Conservation (phyloP, 2,113 vertebrate species). For the Equus quagga region DNA sequence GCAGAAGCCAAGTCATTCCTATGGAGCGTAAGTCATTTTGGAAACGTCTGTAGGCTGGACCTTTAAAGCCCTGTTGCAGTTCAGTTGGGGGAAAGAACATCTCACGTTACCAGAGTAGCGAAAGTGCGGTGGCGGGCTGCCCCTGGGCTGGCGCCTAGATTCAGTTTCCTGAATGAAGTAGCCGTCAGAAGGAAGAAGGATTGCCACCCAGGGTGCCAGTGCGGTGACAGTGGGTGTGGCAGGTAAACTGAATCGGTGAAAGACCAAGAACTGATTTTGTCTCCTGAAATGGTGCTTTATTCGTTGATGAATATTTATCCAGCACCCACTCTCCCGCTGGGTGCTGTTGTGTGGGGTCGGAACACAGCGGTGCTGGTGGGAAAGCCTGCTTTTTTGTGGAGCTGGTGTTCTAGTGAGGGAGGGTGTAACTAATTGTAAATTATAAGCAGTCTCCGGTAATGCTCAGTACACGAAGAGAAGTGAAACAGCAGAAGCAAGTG, state of each 20-base stretch:
- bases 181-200: not conserved
- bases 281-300: conserved; percentile 26
- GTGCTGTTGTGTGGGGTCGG: not conserved
- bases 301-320: conserved; percentile 5
- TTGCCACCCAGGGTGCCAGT: not conserved
- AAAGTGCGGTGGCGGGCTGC: not conserved
- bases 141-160: not conserved
- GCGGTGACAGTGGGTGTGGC: not conserved
- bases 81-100: not conserved
- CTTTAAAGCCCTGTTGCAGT: conserved; percentile 50
- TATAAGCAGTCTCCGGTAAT: not conserved
- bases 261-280: not conserved
- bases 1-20: conserved; percentile 44
- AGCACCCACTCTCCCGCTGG: not conserved
- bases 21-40: conserved; percentile 17
- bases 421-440: conserved; percentile 14
- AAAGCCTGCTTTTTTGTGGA: not conserved
- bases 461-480: conserved; percentile 27
- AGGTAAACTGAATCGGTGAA: not conserved
- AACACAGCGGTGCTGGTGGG: not conserved
- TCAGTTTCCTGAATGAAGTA: conserved; percentile 35
- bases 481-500: conserved; percentile 27
- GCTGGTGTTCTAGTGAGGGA: not conserved
- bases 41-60: conserved; percentile 22
- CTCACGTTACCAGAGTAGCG: not conserved